Percentiles rank a stretch among this genome's conserved stretches.
phyloP scores from a whole-genome alignment of 2,888 invertebrate species.

The Phragmatobia fuliginosa region DNA sequence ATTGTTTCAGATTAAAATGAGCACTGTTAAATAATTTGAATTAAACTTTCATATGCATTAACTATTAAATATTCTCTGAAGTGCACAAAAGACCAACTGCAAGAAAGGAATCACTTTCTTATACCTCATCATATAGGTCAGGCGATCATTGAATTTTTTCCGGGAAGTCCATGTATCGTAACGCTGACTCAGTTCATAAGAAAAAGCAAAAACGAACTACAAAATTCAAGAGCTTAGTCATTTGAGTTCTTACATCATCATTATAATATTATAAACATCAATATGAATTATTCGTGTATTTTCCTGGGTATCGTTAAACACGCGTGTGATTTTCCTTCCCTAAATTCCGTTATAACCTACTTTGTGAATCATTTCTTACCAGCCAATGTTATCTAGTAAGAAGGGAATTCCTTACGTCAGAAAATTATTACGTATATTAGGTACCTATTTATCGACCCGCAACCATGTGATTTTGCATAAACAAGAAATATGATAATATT shows the following conservation, averaged over 20 bases:
- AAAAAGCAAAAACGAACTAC: constrained; percentile 53
- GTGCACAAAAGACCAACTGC: constrained; percentile 5
- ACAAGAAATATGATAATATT: neutral
- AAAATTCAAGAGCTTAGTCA: constrained; percentile 44
- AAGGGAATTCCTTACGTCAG: constrained; percentile 51
- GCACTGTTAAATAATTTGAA: constrained; percentile 29
- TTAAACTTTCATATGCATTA: constrained; percentile 21
- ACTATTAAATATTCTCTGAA: neutral
- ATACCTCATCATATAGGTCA: constrained; percentile 41
- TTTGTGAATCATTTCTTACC: constrained; percentile 40
- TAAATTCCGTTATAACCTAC: constrained; percentile 13
- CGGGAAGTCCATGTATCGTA: constrained; percentile 55
- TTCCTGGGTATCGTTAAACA: constrained; percentile 34
- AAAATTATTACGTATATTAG: constrained; percentile 3
- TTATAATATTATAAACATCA: constrained; percentile 45
- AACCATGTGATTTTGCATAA: neutral
- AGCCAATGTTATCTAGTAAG: constrained; percentile 39
- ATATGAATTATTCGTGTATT: constrained; percentile 34
- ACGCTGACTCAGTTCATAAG: constrained; percentile 65
- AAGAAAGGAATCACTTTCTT: constrained; percentile 18
- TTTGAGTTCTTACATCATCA: constrained; percentile 41
- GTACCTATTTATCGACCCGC: too few relatives aligned
- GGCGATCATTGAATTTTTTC: constrained; percentile 52
- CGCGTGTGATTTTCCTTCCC: constrained; percentile 39
- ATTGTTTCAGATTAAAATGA: constrained; percentile 45